Evolutionary conservation across 2,797 vertebrate species (phyloP), one percentile per base, ranked within the genome.

Genomic region (Buphagus erythrorhynchus): DNA sequence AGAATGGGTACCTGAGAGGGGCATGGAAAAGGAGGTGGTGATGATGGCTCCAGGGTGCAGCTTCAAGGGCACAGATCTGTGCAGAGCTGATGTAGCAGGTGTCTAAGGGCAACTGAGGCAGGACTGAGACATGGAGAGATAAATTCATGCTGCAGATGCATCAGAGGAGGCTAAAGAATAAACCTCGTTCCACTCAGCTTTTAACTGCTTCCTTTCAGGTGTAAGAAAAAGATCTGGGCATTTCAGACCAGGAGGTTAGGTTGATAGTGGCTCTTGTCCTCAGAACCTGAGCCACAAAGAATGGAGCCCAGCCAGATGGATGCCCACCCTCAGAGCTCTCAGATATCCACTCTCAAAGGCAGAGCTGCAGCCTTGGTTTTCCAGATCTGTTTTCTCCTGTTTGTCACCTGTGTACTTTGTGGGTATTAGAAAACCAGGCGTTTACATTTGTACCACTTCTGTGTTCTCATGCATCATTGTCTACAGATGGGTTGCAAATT

Each of bases 141-240:
- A 5, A 62, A 78, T 45, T 48, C 0, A 0, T 72, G n/a, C 36
- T 75, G 46, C 2, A 8, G 49, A 61, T 33, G 13, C 20, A 22
- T 46, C 21, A 54, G 35, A 20, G 62, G 20, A 78, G 5, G 45
- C 12, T 49, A 25, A 84, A 58, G 21, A 2, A 3, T 42, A 72
- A 68, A 31, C 0, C 5, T 52, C 0, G 0, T 43, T 46, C 71
- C 38, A 33, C 12, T 26, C 40, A 65, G 19, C 25, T 35, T 76
- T 89, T n/a, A 58, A 21, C 5, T 43, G 33, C n/a, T 82, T 73
- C 28, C 17, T 89, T 90, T 82, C 6, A 26, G 22, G 5, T 58
- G 4, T 21, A 21, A 79, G 16, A 5, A 75, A 49, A 90, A 52
- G 36, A 79, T 28, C 17, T 54, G 71, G 57, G 3, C 19, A 17